Percentiles rank a stretch among this genome's conserved stretches.
Conservation (phyloP, 92 coral and sea anemone genomes). For the Heliopora coerulea region DNA sequence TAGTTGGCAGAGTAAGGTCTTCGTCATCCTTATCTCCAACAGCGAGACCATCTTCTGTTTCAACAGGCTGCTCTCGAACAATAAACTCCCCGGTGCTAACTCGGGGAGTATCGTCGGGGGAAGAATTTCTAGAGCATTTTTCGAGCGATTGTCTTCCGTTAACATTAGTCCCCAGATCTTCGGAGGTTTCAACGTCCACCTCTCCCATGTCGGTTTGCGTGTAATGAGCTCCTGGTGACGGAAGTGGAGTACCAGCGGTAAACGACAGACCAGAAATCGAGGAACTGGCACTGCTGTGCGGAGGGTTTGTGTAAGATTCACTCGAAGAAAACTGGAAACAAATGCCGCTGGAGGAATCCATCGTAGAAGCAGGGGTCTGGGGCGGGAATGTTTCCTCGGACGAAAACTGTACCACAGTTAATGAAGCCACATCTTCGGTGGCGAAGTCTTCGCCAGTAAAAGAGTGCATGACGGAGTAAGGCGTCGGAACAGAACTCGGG, state of each 20-base stretch:
- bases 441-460: conserved; percentile 76
- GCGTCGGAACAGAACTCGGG: conserved; percentile 69
- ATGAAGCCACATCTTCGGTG: conserved; percentile 76
- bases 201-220: conserved; percentile 1
- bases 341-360: conserved; percentile 66
- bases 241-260: conserved; percentile 31
- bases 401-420: conserved; percentile 64
- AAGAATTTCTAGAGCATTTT: background rate
- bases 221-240: conserved; percentile 44
- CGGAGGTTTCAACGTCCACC: conserved; percentile 18
- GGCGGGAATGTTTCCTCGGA: conserved; percentile 63
- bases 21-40: conserved; percentile 56
- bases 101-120: background rate
- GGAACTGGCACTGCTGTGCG: conserved; percentile 65
- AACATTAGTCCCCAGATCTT: conserved; percentile 3
- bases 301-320: conserved; percentile 61
- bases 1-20: conserved; percentile 51
- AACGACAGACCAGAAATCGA: conserved; percentile 32
- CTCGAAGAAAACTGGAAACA: conserved; percentile 61
- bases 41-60: background rate
- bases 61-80: background rate
- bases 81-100: background rate
- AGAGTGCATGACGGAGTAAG: conserved; percentile 78
- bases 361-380: conserved; percentile 70
- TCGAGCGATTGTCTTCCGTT: conserved; percentile 1